Evolutionary conservation across 2,888 invertebrate species (phyloP), one percentile per base, ranked within the genome.

Genomic region (Eristalis pertinax): DNA sequence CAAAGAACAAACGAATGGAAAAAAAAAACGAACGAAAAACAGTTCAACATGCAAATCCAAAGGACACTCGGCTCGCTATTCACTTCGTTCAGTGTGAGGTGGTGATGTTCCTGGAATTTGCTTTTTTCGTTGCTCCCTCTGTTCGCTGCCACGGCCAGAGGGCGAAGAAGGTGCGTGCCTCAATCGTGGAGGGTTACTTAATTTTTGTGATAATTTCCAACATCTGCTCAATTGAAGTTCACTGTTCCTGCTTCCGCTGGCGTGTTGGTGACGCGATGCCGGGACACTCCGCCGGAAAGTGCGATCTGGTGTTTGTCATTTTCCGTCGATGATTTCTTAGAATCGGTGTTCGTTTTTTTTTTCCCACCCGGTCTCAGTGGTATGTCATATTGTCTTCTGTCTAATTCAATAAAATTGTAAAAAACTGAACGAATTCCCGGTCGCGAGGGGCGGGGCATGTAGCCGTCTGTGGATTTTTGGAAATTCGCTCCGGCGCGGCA

Each of bases 161-260:
- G 24, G 15, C 26, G 68, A 41, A 7, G 56, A 67, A 62, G 70
- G 62, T 80, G 67, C 67, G 76, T 80, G 76, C 80, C 60, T 38
- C 63, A 7, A n/a, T 24, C 19, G 19, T 7, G 62, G 75, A 75
- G 86, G 86, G 83, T 83, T 79, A 72, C 75, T 78, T 67, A 72
- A 56, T 80, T 80, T 70, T 74, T 35, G 65, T 32, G 38, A 80
- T 84, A 84, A 84, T 84, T 84, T 73, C 32, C 67, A 83, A 87
- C 86, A 87, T 87, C 86, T 87, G 86, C 83, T 83, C 86, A 67
- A 83, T 87, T 75, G 86, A 87, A 75, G 79, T 87, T 70, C 60
- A 50, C 50, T 50, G 79, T 87, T 70, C 60, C 1, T n/a, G 43
- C 4, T n/a, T 43, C 4, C 50, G n/a, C n/a, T 13, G n/a, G 70